phyloP scores from a whole-genome alignment of 1,140 invertebrate species.

The Nilaparvata lugens region DNA sequence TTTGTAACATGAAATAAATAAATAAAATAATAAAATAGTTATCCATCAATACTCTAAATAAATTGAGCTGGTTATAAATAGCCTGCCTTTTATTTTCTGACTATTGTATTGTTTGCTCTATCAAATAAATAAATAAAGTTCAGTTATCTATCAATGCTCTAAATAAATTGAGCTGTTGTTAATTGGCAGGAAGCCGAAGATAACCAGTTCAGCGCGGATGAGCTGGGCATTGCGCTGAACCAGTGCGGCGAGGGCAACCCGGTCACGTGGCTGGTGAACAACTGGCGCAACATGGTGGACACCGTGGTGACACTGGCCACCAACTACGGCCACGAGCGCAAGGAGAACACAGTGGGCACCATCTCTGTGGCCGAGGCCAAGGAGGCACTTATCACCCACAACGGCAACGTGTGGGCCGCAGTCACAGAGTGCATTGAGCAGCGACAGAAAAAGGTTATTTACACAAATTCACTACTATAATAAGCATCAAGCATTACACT shows the following conservation, averaged over 20 bases:
- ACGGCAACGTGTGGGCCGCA: constrained; percentile 83
- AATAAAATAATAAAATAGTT: too few relatives aligned
- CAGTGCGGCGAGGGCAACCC: constrained; percentile 68
- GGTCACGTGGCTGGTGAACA: constrained; percentile 69
- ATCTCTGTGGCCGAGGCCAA: constrained; percentile 71
- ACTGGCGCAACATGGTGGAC: constrained; percentile 79
- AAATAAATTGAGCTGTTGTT: too few relatives aligned
- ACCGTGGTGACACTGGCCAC: constrained; percentile 77
- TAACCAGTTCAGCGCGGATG: constrained; percentile 73
- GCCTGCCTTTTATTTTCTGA: too few relatives aligned
- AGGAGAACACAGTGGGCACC: constrained; percentile 59
- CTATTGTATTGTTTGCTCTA: too few relatives aligned
- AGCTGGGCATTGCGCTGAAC: constrained; percentile 71
- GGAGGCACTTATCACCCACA: constrained; percentile 63
- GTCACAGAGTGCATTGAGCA: constrained; percentile 79
- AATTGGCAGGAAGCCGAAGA: constrained; percentile 65
- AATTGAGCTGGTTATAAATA: too few relatives aligned
- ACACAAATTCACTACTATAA: too few relatives aligned
- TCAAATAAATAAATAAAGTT: too few relatives aligned
- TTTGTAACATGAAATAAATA: too few relatives aligned
- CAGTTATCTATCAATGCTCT: too few relatives aligned
- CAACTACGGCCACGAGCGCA: constrained; percentile 63
- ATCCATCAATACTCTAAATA: too few relatives aligned
- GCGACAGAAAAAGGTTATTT: constrained; percentile 69
- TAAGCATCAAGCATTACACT: too few relatives aligned